Evolutionary conservation across 2,113 vertebrate species (phyloP), one percentile per base, ranked within the genome.

Genomic region (Hipposideros armiger): DNA sequence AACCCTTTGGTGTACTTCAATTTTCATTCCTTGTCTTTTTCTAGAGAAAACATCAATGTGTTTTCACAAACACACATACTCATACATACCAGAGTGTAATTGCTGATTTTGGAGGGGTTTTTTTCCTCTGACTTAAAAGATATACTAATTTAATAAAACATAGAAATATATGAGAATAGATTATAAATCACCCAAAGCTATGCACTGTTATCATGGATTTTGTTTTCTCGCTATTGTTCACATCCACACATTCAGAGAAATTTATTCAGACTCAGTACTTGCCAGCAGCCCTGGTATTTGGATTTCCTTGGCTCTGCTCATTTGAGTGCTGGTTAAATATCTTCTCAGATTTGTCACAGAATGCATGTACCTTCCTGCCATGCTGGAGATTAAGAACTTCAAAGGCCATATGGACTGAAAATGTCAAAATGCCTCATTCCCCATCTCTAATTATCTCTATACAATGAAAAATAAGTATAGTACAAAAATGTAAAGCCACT

Each of bases 301-400:
- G 9, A 94, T 74, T 87, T 87, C 16, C 32, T 76, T 93, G 56
- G 67, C 8, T 87, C 11, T 94, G 24, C 9, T 97, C 40, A 36
- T 87, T 74, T 83, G 67, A 90, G 19, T 15, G 19, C 20, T 78
- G 13, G 32, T 40, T 69, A 80, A 90, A 83, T 80, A 47, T 78
- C 52, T 96, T 67, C 32, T 74, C 52, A 74, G 30, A 80, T 74
- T 87, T 19, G 0, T 58, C 78, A 42, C 14, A 40, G 56, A 62
- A 78, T 78, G 7, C 5, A 64, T 20, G 80, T 17, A 66, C 3
- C 8, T 42, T 74, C 16, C 28, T 89, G 5, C 32, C 64, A 66
- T 24, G 24, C 20, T 16, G 45, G 13, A 8, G n/a, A 42, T 74
- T 91, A 56, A 67, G n/a, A 77, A 91, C 10, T 45, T 93, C 47